Percentiles rank a stretch among this genome's conserved stretches.
phyloP scores from a whole-genome alignment of 2,797 vertebrate species.

The Hoplostethus atlanticus region DNA sequence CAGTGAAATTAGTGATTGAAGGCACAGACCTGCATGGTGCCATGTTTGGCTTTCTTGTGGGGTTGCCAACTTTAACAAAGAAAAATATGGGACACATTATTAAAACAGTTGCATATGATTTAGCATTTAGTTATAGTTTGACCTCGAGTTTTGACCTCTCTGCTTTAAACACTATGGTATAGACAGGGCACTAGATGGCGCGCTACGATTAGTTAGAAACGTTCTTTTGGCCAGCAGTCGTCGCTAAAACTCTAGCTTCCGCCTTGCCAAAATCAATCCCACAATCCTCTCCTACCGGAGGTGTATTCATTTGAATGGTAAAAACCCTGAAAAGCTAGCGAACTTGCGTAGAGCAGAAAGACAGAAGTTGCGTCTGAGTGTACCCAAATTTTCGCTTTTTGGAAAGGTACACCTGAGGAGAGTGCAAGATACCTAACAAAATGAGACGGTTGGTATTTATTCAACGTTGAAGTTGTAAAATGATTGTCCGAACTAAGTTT shows the following conservation, averaged over 20 bases:
- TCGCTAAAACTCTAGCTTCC: constrained; percentile 56
- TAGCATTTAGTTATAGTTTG: too few species aligned
- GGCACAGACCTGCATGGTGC: too few species aligned
- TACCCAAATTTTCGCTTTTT: constrained; percentile 39
- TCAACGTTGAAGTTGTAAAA: neutral
- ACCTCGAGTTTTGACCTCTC: too few species aligned
- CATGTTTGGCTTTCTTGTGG: too few species aligned
- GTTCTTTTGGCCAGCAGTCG: constrained; percentile 55
- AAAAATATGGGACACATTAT: too few species aligned
- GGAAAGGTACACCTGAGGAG: constrained; percentile 32
- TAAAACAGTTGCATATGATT: too few species aligned
- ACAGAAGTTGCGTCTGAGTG: constrained; percentile 27
- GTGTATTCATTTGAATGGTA: constrained; percentile 85
- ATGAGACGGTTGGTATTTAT: constrained; percentile 77
- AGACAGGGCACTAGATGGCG: neutral
- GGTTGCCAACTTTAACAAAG: too few species aligned
- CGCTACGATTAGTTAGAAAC: too few species aligned
- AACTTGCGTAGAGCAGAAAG: neutral
- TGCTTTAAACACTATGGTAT: too few species aligned
- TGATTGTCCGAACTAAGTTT: neutral
- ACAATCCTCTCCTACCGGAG: constrained; percentile 74
- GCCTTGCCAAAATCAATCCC: constrained; percentile 73
- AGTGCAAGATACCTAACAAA: constrained; percentile 28
- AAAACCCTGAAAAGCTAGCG: constrained; percentile 36
- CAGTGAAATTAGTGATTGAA: too few species aligned